Evolutionary conservation across 2,888 invertebrate genomes (phyloP), one percentile per base, ranked within the genome.

Genomic region (Drosophila kanekoi): DNA sequence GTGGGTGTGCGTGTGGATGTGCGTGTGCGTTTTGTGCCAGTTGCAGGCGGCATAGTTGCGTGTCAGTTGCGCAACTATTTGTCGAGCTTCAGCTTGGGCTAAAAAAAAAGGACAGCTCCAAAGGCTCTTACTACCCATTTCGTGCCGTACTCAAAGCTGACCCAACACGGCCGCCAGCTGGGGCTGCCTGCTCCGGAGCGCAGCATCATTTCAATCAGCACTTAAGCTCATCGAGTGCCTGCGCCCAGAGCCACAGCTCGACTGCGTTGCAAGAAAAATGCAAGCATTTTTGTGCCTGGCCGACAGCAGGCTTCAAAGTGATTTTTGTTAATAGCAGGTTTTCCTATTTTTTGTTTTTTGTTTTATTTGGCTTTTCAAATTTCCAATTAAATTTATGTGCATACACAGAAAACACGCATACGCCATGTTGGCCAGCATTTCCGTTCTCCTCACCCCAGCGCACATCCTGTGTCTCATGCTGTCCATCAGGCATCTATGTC

Each of bases 61-160:
- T 83, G 77, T 81, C 77, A 82, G 82, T 85, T 82, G 85, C 70
- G 79, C 82, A 85, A 85, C 85, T 83, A 83, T 83, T 85, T 83
- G 81, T 79, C 79, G 67, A 75, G 60, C 72, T 64, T 67, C 65
- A 60, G 49, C 40, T 18, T 20, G 60, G 58, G 65, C 53, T 43
- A 48, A 70, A 59, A 63, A 28, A 8, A 28, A 28, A 8, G 28
- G 40, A 47, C 49, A 45, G 18, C 67, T 44, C n/a, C 38, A 33
- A 48, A 49, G 37, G 23, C 33, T 10, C 40, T 49, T 40, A 40
- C 35, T 18, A 4, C 2, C 4, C 62, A 56, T 38, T 33, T 4
- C 23, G 35, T n/a, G 16, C n/a, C 14, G 38, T 38, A 13, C 44
- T 60, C 56, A 69, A 51, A 62, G 52, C 40, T 16, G 44, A 58